phyloP scores from a whole-genome alignment of 30 jellyfish, hydroid and myxozoan species.

The Aurelia sp. region DNA sequence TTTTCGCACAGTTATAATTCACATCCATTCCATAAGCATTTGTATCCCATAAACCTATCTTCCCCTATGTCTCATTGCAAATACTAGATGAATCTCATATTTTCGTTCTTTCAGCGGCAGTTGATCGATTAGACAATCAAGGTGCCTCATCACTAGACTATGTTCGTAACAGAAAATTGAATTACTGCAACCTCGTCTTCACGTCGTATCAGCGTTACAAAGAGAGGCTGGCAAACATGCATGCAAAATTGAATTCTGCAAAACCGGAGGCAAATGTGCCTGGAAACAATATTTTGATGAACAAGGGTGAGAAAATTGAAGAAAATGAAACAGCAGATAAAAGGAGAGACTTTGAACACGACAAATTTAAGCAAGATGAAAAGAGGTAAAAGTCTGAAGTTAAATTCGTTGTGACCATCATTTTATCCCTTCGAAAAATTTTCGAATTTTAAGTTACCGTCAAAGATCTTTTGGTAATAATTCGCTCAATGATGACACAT shows the following conservation, averaged over 20 bases:
- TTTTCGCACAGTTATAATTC: too few relatives aligned
- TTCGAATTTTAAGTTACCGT: too few relatives aligned
- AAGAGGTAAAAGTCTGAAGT: too few relatives aligned
- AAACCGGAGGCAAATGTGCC: not conserved
- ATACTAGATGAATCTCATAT: too few relatives aligned
- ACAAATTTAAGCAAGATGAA: too few relatives aligned
- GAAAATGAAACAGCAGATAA: not conserved
- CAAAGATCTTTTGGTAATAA: too few relatives aligned
- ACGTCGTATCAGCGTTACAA: conserved; percentile 80
- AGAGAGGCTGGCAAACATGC: conserved; percentile 53
- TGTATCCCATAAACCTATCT: too few relatives aligned
- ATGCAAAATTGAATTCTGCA: conserved; percentile 10
- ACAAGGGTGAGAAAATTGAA: not conserved
- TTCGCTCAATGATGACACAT: too few relatives aligned
- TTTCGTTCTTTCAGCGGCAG: conserved; percentile 50
- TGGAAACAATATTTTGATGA: not conserved
- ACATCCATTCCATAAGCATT: too few relatives aligned
- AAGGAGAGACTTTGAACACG: not conserved
- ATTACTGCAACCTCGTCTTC: conserved; percentile 82
- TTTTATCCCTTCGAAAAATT: too few relatives aligned
- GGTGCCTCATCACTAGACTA: conserved; percentile 82
- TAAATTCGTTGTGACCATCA: too few relatives aligned
- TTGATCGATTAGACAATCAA: conserved; percentile 63
- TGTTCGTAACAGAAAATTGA: conserved; percentile 60
- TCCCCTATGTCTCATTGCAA: too few relatives aligned